Base-by-base conservation (phyloP, 2,888 invertebrate genomes). In the Pyrrhia umbra region DNA sequence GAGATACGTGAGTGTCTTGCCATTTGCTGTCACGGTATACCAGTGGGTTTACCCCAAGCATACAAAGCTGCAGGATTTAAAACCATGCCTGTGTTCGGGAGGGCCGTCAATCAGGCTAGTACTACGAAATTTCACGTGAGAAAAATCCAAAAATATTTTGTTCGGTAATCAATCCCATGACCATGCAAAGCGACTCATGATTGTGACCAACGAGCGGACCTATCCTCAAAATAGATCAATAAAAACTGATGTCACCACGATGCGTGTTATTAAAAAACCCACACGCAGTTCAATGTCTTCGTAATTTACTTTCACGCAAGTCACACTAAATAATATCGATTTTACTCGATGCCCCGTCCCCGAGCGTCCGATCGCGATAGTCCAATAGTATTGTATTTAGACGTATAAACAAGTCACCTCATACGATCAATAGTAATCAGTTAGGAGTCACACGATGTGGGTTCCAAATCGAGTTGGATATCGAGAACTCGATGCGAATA, bases 381-480 rank as follows among this genome's bases (percentile, higher is more conserved):
- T 75, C 77, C 80, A 80, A 81, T 77, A 80, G 77, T 84, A 78
- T 85, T 83, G 82, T 85, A 83, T 88, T 89, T 88, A 87, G 83
- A 86, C 76, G 83, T 85, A 89, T 86, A 88, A 90, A 89, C 89
- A 87, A 85, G 81, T 76, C 77, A 80, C 76, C 69, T 60, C 47
- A 10, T 27, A 27, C 86, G 86, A 89, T 90, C 90, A 84, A 91
- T 91, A 90, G 81, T 84, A 87, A 87, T 89, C 85, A 85, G 79
- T 76, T 78, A 74, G 77, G 68, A 81, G 46, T 59, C 62, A 59
- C 61, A 74, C 81, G 75, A 75, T 75, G 83, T 66, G 64, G 45
- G 58, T 40, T 57, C 27, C 25, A 37, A 64, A 43, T 43, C 45
- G 61, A 62, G 21, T 46, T 47, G n/a, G 21, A 18, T 37, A 62